phyloP scores from a whole-genome alignment of 2,113 vertebrate species.

The Solea solea region DNA sequence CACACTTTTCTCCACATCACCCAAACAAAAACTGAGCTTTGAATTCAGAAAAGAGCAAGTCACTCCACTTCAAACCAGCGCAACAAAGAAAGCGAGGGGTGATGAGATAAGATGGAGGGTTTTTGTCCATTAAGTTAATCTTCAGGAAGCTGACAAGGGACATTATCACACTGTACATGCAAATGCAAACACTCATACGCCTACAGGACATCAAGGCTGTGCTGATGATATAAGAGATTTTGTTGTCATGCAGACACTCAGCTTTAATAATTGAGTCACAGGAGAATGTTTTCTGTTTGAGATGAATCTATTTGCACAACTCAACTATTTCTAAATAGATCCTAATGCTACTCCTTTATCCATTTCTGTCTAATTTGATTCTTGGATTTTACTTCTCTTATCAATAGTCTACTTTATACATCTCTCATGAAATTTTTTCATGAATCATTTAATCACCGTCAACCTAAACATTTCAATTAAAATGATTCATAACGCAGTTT shows the following conservation, averaged over 20 bases:
- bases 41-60: constrained; percentile 27
- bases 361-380: constrained; percentile 25
- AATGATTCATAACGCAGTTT: background rate
- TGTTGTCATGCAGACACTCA: constrained; percentile 4
- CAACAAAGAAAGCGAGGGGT: constrained; percentile 13
- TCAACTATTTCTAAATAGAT: background rate
- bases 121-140: constrained; percentile 72
- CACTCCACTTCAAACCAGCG: constrained; percentile 35
- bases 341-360: background rate
- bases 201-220: constrained; percentile 31
- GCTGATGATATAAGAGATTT: background rate
- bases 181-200: constrained; percentile 22
- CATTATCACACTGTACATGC: constrained; percentile 62
- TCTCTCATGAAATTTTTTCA: constrained; percentile 3
- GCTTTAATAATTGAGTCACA: background rate
- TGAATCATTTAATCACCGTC: background rate
- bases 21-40: constrained; percentile 19
- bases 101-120: constrained; percentile 53
- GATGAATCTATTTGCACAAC: background rate
- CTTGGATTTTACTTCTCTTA: background rate
- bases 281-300: background rate
- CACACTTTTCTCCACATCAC: constrained; percentile 9
- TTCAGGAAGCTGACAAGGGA: constrained; percentile 72
- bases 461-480: constrained; percentile 4
- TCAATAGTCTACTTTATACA: background rate